phyloP scores from a whole-genome alignment of 2,113 vertebrate species.

The Leiothrix lutea region DNA sequence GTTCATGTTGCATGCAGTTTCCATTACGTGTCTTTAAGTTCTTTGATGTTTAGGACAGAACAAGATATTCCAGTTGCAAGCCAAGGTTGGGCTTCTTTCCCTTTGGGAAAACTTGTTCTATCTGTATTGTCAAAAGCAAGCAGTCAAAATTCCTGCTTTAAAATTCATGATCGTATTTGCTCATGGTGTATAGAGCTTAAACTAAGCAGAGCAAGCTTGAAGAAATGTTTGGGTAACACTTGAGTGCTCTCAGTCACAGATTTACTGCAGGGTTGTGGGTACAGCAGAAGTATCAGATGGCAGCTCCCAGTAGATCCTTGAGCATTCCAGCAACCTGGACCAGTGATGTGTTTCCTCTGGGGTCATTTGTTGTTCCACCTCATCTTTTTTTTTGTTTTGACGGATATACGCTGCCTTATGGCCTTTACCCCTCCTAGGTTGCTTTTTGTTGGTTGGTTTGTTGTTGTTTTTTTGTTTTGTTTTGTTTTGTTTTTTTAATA shows the following conservation, averaged over 20 bases:
- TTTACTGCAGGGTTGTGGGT: not conserved
- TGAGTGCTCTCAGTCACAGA: not conserved
- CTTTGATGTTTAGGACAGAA: not conserved
- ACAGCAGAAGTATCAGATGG: not conserved
- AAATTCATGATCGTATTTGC: not conserved
- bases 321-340: not conserved
- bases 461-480: too few species aligned
- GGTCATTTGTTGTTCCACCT: not conserved
- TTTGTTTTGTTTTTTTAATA: not conserved
- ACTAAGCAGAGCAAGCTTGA: not conserved
- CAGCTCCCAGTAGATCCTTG: not conserved
- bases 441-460: not conserved
- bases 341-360: not conserved
- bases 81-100: not conserved
- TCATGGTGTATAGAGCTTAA: not conserved
- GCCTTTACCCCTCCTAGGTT: not conserved
- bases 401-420: not conserved
- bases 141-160: not conserved
- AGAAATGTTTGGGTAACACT: not conserved
- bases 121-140: not conserved
- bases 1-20: not conserved
- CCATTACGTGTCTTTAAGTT: fast-evolving
- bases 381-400: not conserved
- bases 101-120: not conserved
- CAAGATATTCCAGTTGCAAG: not conserved